Percentiles rank a stretch among this genome's conserved stretches.
These are phyloP conservation scores for Netelia inedita DNA, from an alignment of 2,888 invertebrate species.

Conservation along the genomic window DNA sequence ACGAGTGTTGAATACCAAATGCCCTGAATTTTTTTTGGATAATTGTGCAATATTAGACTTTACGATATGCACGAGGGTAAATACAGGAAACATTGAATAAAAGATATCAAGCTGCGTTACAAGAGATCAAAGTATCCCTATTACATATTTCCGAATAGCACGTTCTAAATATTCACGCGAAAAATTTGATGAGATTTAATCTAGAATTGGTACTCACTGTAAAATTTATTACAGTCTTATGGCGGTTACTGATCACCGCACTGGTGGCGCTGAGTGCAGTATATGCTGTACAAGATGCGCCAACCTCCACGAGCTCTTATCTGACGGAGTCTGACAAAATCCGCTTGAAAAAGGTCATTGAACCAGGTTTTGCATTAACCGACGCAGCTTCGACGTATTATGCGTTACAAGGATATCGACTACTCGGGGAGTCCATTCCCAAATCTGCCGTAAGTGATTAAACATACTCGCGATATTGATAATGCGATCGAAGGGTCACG, in stretches of 20 bases:
- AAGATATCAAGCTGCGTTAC: too few relatives aligned
- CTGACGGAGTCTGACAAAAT: conserved; percentile 79
- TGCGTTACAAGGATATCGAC: conserved; percentile 90
- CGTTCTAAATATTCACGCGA: too few relatives aligned
- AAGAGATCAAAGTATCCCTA: too few relatives aligned
- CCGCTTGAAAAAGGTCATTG: conserved; percentile 80
- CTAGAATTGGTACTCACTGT: too few relatives aligned
- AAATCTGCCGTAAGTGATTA: conserved; percentile 86
- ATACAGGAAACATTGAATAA: too few relatives aligned
- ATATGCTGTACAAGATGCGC: conserved; percentile 70
- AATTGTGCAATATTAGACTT: too few relatives aligned
- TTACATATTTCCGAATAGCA: too few relatives aligned
- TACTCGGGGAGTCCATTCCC: conserved; percentile 88
- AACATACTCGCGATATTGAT: conserved; percentile 2
- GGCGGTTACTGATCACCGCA: conserved; percentile 68
- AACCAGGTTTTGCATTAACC: conserved; percentile 81
- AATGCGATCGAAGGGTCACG: conserved; percentile 53
- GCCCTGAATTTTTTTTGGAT: too few relatives aligned
- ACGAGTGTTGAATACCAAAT: too few relatives aligned
- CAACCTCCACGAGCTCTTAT: conserved; percentile 82
- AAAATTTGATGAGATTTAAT: too few relatives aligned
- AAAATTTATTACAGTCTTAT: conserved; percentile 58
- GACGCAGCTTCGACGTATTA: conserved; percentile 90
- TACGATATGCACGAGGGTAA: too few relatives aligned
- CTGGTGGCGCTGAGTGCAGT: conserved; percentile 59